Base-by-base conservation (phyloP, 2,113 vertebrate genomes). In the Danio rerio region DNA sequence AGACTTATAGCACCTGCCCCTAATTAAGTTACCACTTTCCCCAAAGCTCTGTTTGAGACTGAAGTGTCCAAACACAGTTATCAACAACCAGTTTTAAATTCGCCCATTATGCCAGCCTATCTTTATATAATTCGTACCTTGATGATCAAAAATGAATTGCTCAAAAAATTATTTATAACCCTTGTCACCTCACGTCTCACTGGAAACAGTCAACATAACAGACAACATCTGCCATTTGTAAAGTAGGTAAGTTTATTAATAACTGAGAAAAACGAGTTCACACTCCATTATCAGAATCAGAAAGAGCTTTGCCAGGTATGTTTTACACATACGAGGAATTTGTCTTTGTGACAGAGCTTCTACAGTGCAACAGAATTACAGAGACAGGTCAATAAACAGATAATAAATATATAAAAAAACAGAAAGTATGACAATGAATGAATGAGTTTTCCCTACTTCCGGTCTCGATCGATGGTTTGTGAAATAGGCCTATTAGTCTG, bases 401-500 rank as follows among this genome's bases (percentile, higher is more conserved):
- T n/a, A n/a, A n/a, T n/a, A n/a, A n/a, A n/a, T n/a, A n/a, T n/a
- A n/a, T n/a, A n/a, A n/a, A n/a, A n/a, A n/a, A n/a, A n/a, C n/a
- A n/a, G n/a, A n/a, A n/a, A n/a, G n/a, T n/a, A 45, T 68, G 65
- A 6, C 3, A 16, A 66, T 9, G 31, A 65, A 4, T 42, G 62
- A 63, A 56, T 56, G 55, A 56, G n/a, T 0, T 20, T 42, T 42
- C 2, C 13, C 40, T 43, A 65, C 31, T 42, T 65, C 62, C 61
- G 31, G 0, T 63, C 10, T 31, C 5, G 5, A 21, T 6, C 21
- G 21, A 21, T 20, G 42, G 42, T 7, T 65, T 65, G 31, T 65
- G 62, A 65, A 65, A 65, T 65, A 65, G 63, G 42, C 42, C 63
- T 10, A 16, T 45, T 16, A n/a, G n/a, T n/a, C n/a, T n/a, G n/a